These are phyloP conservation scores for Pipistrellus nathusii DNA, from an alignment of 2,797 vertebrate species.

Conservation along the genomic window DNA sequence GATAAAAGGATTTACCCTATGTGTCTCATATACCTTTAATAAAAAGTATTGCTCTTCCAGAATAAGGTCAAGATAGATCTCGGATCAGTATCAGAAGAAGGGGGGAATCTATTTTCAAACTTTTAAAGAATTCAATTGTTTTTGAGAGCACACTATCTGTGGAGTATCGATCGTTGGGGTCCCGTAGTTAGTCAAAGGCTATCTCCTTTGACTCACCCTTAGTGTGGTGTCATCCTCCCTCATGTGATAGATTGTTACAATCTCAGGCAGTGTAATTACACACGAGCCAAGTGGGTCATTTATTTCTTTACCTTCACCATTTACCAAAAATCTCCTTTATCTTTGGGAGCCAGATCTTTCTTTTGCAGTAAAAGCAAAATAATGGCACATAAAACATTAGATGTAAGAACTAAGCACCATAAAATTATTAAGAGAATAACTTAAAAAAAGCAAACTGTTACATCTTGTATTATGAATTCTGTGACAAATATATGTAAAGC, in stretches of 20 bases:
- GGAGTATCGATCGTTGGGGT: constrained; percentile 96
- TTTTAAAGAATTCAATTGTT: constrained; percentile 93
- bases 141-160: constrained; percentile 94
- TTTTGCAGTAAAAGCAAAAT: constrained; percentile 94
- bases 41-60: constrained; percentile 92
- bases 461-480: constrained; percentile 74
- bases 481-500: constrained; percentile 31
- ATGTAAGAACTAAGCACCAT: constrained; percentile 84
- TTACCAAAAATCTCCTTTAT: constrained; percentile 98
- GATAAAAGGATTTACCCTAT: constrained; percentile 91
- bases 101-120: constrained; percentile 95
- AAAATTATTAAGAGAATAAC: constrained; percentile 87
- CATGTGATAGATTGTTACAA: constrained; percentile 98
- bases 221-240: constrained; percentile 93
- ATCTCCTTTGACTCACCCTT: constrained; percentile 99
- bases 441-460: constrained; percentile 84
- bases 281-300: constrained; percentile 96
- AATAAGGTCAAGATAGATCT: constrained; percentile 94
- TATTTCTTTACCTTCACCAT: constrained; percentile 98
- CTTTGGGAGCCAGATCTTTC: constrained; percentile 95
- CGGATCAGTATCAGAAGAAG: constrained; percentile 95
- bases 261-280: constrained; percentile 99
- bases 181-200: constrained; percentile 99
- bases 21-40: constrained; percentile 92
- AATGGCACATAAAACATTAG: constrained; percentile 93